Evolutionary conservation across 2,797 vertebrate species (phyloP).

Genomic region (Clarias laeviceps): DNA sequence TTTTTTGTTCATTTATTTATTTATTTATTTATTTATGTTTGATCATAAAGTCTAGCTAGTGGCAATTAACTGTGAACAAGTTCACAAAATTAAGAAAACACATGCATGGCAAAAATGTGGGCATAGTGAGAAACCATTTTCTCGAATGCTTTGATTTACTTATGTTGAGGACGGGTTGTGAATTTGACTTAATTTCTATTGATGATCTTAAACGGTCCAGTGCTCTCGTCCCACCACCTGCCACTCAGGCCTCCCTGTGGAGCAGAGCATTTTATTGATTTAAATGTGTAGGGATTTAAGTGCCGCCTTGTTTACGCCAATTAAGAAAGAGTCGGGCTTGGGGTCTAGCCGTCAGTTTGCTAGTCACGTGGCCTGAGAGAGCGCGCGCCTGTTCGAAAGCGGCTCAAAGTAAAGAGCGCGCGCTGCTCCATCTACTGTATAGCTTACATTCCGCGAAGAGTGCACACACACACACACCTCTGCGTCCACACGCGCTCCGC

Average conservation of each 20-base stretch:
- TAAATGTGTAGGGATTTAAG: conserved; percentile 77
- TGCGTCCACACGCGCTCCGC: conserved; percentile 39
- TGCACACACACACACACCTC: conserved; percentile 32
- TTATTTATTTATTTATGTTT: too few species aligned
- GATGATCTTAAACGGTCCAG: conserved; percentile 4
- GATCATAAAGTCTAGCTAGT: background rate
- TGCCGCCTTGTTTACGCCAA: conserved; percentile 69
- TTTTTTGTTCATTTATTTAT: too few species aligned
- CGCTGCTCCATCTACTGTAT: conserved; percentile 20
- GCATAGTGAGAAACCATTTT: background rate
- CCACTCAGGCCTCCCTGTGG: conserved; percentile 60
- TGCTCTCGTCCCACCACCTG: conserved; percentile 38
- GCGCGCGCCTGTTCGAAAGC: conserved; percentile 59
- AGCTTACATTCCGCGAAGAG: background rate
- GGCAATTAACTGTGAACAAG: background rate
- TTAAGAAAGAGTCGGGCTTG: conserved; percentile 69
- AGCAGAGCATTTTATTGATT: conserved; percentile 70
- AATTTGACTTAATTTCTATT: conserved; percentile 12
- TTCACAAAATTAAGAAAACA: background rate
- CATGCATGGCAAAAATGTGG: background rate
- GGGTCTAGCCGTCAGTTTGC: conserved; percentile 68
- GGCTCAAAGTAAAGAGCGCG: conserved; percentile 64
- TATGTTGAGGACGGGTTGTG: background rate
- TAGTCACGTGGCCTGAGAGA: conserved; percentile 72
- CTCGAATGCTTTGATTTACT: background rate